Evolutionary conservation across 2,888 invertebrate genomes (phyloP).

Genomic region (Drosophila neonasuta): DNA sequence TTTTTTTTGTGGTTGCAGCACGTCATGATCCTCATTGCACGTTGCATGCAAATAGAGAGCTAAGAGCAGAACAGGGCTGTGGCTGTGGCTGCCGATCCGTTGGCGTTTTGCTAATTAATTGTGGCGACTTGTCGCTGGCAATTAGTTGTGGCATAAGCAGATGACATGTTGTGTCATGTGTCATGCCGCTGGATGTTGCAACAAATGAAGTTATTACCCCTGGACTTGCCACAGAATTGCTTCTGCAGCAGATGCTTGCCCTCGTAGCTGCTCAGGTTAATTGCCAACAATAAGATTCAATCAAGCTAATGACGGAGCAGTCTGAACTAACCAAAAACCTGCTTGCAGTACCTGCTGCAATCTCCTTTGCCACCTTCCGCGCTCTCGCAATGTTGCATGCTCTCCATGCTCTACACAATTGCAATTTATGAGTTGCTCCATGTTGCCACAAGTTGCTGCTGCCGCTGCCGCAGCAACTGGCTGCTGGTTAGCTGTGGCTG

Average conservation of each 20-base stretch:
- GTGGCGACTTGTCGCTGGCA: conserved; percentile 68
- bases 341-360: conserved; percentile 30
- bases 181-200: conserved; percentile 43
- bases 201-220: conserved; percentile 69
- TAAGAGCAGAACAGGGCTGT: neutral
- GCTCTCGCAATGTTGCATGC: neutral
- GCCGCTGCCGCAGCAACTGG: neutral
- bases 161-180: conserved; percentile 74
- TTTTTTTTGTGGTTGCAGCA: neutral
- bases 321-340: conserved; percentile 44
- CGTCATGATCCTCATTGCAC: conserved; percentile 17
- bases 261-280: conserved; percentile 69
- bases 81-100: conserved; percentile 16
- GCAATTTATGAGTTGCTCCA: conserved; percentile 65
- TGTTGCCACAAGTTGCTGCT: conserved; percentile 25
- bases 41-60: conserved; percentile 57
- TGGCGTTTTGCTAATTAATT: conserved; percentile 72
- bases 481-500: neutral
- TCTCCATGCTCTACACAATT: conserved; percentile 47
- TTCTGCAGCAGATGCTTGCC: conserved; percentile 40
- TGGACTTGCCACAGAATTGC: conserved; percentile 23
- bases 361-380: conserved; percentile 24
- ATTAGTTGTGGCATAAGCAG: conserved; percentile 65
- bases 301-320: conserved; percentile 73
- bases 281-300: conserved; percentile 77